These are phyloP conservation scores for Trypoxylus dichotomus DNA, from an alignment of 1,140 invertebrate species.

Conservation along the genomic window DNA sequence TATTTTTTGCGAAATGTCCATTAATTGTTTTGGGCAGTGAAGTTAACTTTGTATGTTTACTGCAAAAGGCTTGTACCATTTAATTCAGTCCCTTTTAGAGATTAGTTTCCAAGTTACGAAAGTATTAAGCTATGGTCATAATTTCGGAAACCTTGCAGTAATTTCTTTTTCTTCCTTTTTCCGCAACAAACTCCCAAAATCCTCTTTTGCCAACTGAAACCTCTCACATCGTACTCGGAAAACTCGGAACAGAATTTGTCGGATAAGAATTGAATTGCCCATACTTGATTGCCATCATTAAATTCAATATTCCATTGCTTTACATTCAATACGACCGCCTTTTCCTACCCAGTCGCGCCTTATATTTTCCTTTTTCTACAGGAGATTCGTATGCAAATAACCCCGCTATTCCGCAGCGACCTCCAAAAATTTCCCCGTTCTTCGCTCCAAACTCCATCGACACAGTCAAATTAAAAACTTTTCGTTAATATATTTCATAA, in stretches of 20 bases:
- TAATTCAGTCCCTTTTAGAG: too few species aligned
- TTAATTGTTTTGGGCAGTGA: too few species aligned
- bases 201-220: neutral
- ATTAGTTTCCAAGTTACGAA: too few species aligned
- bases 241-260: neutral
- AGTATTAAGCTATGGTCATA: too few species aligned
- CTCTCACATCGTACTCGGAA: neutral
- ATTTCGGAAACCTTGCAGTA: too few species aligned
- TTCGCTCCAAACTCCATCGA: neutral
- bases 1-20: too few species aligned
- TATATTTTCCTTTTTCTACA: neutral
- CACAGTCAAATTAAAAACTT: slow-evolving; percentile 8
- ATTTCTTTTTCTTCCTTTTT: neutral
- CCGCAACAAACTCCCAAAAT: neutral
- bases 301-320: slow-evolving; percentile 13
- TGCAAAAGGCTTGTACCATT: too few species aligned
- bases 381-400: neutral
- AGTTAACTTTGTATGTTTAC: too few species aligned
- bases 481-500: slow-evolving; percentile 5
- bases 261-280: neutral
- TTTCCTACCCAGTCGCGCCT: neutral
- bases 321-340: neutral
- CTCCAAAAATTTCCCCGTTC: neutral
- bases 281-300: neutral
- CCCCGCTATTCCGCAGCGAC: neutral